These are phyloP conservation scores for Corythoichthys haematopterus DNA, from an alignment of 2,113 vertebrate genomes.

Conservation along the genomic window DNA sequence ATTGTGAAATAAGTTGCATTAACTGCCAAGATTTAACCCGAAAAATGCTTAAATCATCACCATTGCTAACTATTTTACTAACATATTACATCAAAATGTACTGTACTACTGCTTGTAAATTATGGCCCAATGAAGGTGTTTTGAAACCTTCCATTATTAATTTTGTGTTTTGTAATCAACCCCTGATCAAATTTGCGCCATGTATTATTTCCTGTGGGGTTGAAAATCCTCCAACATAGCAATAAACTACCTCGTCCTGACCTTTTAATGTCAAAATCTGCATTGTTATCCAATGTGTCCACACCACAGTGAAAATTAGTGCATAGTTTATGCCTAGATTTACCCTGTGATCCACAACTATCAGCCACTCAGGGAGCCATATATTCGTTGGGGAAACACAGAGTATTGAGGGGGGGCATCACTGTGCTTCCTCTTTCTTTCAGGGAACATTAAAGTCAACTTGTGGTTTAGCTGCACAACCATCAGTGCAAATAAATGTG, in stretches of 20 bases:
- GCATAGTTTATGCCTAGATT: constrained; percentile 4
- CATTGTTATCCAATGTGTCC: constrained; percentile 5
- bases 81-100: too few relatives aligned
- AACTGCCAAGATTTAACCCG: too few relatives aligned
- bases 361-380: constrained; percentile 16
- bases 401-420: constrained; percentile 3
- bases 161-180: too few relatives aligned
- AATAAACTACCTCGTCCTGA: neutral
- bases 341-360: constrained; percentile 20
- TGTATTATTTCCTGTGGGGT: too few relatives aligned
- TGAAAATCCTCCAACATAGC: neutral
- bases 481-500: neutral
- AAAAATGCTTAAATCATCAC: too few relatives aligned
- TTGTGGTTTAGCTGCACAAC: constrained; percentile 4
- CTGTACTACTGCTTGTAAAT: too few relatives aligned
- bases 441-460: constrained; percentile 10
- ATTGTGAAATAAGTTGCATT: too few relatives aligned
- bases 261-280: neutral
- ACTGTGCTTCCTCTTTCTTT: constrained; percentile 37
- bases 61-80: too few relatives aligned
- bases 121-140: too few relatives aligned
- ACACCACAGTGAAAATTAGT: neutral
- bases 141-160: too few relatives aligned
- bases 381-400: constrained; percentile 21
- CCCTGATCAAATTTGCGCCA: too few relatives aligned